These are phyloP conservation scores for Anaspis maculata DNA, from an alignment of 2,888 invertebrate genomes.

Conservation along the genomic window DNA sequence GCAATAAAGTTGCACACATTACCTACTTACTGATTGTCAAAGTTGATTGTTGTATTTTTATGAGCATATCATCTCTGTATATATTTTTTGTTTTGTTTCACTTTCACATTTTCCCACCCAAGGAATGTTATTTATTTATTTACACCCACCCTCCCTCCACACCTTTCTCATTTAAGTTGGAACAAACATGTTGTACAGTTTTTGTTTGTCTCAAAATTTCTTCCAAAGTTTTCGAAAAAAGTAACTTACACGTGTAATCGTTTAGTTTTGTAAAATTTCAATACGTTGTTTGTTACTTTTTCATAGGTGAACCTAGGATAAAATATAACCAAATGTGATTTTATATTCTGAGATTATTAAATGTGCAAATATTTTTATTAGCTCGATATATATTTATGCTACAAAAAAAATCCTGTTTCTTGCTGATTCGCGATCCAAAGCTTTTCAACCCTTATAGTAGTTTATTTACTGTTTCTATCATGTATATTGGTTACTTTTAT, in stretches of 20 bases:
- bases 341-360: slow-evolving; percentile 30
- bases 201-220: too few species aligned
- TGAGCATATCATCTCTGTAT: too few species aligned
- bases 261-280: slow-evolving; percentile 3
- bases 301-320: slow-evolving; percentile 12
- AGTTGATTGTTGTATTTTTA: too few species aligned
- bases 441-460: too few species aligned
- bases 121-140: too few species aligned
- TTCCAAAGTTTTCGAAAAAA: slow-evolving; percentile 11
- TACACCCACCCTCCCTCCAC: not conserved
- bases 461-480: slow-evolving; percentile 9
- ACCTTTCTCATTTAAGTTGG: not conserved
- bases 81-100: too few species aligned
- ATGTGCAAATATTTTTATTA: slow-evolving; percentile 27
- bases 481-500: slow-evolving; percentile 16
- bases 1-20: too few species aligned
- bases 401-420: slow-evolving; percentile 1
- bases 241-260: slow-evolving; percentile 5
- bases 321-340: slow-evolving; percentile 26
- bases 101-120: too few species aligned
- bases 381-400: slow-evolving; percentile 19
- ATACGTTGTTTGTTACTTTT: slow-evolving; percentile 12
- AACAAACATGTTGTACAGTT: not conserved
- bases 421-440: slow-evolving; percentile 1
- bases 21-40: too few species aligned